Evolutionary conservation across 2,113 vertebrate genomes (phyloP), one percentile per base, ranked within the genome.

Genomic region (Burhinus bistriatus): DNA sequence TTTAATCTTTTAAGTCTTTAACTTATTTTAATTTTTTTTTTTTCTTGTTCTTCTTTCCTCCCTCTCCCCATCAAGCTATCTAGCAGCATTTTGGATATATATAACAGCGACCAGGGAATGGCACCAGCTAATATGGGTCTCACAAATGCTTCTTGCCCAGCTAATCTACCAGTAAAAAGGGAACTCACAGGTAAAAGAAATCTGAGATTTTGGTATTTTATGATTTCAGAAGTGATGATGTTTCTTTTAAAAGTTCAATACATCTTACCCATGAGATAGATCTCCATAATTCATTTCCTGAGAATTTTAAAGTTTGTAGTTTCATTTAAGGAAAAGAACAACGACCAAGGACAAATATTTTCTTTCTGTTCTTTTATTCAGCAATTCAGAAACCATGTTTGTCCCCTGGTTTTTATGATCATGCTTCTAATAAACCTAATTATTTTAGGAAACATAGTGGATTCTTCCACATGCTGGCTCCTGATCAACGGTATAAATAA

Each of bases 71-170:
- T 92, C 90, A 93, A 99, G 99, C 98, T 99, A 87, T 99, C 99
- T 93, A 98, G 98, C 97, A 99, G 97, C 96, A 99, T 99, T 99
- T 98, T 99, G 98, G 99, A 99, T 96, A 90, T 99, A 81, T 99
- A 99, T 97, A 98, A 98, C 94, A 98, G 97, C 94, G 99, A 99
- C 96, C 99, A 98, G 98, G 98, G 98, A 98, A 99, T 99, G 98
- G 98, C 98, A 94, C 83, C 98, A 97, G 95, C 98, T 98, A 99
- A 98, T 93, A 98, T 98, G 98, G 98, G 98, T 97, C 98, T 99
- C 97, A 98, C 98, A 95, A 98, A 98, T 97, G 98, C 98, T 97
- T 98, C 98, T 97, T 99, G 99, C 86, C 97, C 99, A 98, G 97
- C 98, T 97, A 99, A 97, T 96, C 97, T 99, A 95, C 98, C 98